Evolutionary conservation across 2,888 invertebrate genomes (phyloP), one percentile per base, ranked within the genome.

Genomic region (Conops quadrifasciatus): DNA sequence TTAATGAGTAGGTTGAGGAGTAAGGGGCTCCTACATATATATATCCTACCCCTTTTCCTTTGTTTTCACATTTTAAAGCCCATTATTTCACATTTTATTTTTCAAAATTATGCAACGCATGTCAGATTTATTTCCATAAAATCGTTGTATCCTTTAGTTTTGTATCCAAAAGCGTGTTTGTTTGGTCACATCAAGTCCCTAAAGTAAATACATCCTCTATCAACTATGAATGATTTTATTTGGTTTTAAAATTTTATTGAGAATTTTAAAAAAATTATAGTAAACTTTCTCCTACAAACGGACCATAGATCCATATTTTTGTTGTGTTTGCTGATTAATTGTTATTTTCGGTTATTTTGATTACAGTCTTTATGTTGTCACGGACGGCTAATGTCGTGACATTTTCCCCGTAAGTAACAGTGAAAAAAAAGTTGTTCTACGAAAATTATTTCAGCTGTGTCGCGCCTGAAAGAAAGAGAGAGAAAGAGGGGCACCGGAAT

Each of bases 321-420:
- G 71, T 66, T 71, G 53, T 71, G 51, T 19, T 53, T 62, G 60
- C 16, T 62, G 24, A 58, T 67, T 53, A 21, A 56, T 63, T 47
- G 56, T 36, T 56, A 30, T 66, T 56, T 65, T 65, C n/a, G 65
- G 43, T 19, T 45, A 58, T 58, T 63, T 51, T 43, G 26, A 51
- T 51, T 49, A 58, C 59, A 36, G 60, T 60, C 51, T 68, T 68
- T 62, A 68, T 68, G 68, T 68, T 62, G 51, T 68, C 68, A 60
- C 68, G 68, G 68, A 26, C 9, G 36, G 5, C 49, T 68, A 68
- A 68, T 62, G 62, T 21, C 19, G 68, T 62, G 51, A 49, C 68
- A 62, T 62, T 60, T 68, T 68, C 56, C 49, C 51, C 36, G 68
- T 51, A 49, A 51, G 21, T 58, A 30, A n/a, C n/a, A n/a, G n/a